Evolutionary conservation across 2,797 vertebrate species (phyloP).

Genomic region (Channa striata): DNA sequence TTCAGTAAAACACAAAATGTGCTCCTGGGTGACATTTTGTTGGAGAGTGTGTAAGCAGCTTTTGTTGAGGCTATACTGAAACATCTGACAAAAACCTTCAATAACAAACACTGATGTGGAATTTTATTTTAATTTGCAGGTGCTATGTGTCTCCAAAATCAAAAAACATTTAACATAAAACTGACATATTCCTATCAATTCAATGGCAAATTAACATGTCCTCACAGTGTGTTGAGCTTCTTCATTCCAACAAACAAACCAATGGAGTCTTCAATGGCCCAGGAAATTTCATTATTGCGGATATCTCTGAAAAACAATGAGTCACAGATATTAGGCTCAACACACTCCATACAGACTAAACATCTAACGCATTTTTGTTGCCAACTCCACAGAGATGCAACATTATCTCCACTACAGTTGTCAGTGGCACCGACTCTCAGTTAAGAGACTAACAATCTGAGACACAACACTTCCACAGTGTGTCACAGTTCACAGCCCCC

Average conservation of each 20-base stretch:
- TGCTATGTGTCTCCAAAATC: not conserved
- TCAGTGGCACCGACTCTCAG: constrained; percentile 28
- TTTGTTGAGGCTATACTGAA: not conserved
- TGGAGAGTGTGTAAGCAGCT: not conserved
- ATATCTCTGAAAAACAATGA: constrained; percentile 88
- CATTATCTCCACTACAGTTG: constrained; percentile 20
- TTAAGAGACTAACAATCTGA: constrained; percentile 47
- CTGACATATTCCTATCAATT: not conserved
- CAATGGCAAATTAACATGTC: constrained; percentile 30
- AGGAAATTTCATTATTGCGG: constrained; percentile 96
- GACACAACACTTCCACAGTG: constrained; percentile 35
- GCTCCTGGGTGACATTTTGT: constrained; percentile 3
- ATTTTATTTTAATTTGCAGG: not conserved
- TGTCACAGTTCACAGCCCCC: constrained; percentile 57
- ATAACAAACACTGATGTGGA: not conserved
- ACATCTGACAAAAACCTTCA: not conserved
- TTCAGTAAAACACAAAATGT: not conserved
- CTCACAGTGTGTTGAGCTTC: constrained; percentile 93
- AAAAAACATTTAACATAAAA: not conserved
- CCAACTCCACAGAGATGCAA: constrained; percentile 19
- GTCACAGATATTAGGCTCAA: constrained; percentile 27
- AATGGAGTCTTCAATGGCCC: constrained; percentile 96
- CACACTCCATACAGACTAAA: not conserved
- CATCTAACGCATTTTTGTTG: constrained; percentile 2
- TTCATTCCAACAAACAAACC: constrained; percentile 93